phyloP scores from a whole-genome alignment of 1,140 invertebrate genomes.

The Euglossa dilemma region DNA sequence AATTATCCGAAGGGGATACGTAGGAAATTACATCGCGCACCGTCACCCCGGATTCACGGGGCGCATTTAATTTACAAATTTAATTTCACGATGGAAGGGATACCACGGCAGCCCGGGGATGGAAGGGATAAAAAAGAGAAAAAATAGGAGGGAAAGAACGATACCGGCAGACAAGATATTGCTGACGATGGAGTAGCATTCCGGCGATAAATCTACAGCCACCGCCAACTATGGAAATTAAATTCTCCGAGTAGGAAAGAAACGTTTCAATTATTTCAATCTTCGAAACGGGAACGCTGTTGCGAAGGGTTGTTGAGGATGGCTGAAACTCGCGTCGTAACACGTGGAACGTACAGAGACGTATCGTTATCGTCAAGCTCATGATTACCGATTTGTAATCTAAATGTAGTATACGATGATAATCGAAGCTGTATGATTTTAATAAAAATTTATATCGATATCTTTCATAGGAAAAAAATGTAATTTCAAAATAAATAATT shows the following conservation, averaged over 20 bases:
- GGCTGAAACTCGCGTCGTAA: too few relatives aligned
- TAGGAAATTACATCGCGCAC: constrained; percentile 19
- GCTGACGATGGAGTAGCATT: constrained; percentile 42
- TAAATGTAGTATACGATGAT: too few relatives aligned
- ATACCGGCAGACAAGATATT: constrained; percentile 25
- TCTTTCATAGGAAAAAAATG: too few relatives aligned
- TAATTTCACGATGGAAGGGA: constrained; percentile 27
- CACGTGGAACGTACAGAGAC: too few relatives aligned
- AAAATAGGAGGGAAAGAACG: neutral
- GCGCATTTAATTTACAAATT: constrained; percentile 46
- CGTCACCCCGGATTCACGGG: constrained; percentile 9
- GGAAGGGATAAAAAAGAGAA: too few relatives aligned
- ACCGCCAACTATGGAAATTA: constrained; percentile 24
- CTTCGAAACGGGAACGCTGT: neutral
- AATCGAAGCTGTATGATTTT: too few relatives aligned
- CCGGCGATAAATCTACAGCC: constrained; percentile 27
- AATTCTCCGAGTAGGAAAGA: constrained; percentile 9
- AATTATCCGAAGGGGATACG: constrained; percentile 29
- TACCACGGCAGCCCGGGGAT: neutral
- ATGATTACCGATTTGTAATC: too few relatives aligned
- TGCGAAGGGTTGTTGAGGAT: too few relatives aligned
- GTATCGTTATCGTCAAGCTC: too few relatives aligned
- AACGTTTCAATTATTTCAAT: constrained; percentile 33
- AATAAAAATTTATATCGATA: too few relatives aligned
- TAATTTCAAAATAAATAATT: too few relatives aligned